Evolutionary conservation across 2,113 vertebrate species (phyloP), one percentile per base, ranked within the genome.

Genomic region (Aramus guarauna): DNA sequence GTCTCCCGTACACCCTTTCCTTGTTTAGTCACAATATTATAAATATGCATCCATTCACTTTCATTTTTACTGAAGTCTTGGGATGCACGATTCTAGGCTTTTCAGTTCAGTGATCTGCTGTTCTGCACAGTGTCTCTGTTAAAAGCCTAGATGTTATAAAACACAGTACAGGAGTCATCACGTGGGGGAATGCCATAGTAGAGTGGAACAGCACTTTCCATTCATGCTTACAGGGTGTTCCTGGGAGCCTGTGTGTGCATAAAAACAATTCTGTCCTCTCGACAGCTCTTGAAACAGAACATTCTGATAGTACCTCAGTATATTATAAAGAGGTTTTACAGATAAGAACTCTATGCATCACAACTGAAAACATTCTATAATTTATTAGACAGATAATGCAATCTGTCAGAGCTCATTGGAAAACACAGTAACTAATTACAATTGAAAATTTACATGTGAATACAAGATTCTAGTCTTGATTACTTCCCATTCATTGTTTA

Each of bases 181-280:
- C 0, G 1, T 10, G 4, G 9, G 37, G 52, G 32, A 80, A 50
- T 27, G n/a, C 8, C 20, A 15, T 9, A 2, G 0, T 17, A 36
- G 48, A 60, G 66, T 43, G 66, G 72, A 77, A 9, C 4, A 32
- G 58, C 2, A 0, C 58, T 67, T 52, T 45, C 48, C 24, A 10
- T 24, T 60, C 1, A 0, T 64, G 60, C 39, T 87, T 59, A 5
- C 34, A 19, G 34, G 21, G 4, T 59, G 23, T 62, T 84, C n/a
- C 62, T 80, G 53, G 52, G 47, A 78, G 34, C 41, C 17, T 60
- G 14, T 29, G 43, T 32, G 32, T 24, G n/a, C 23, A 4, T 36
- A n/a, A 30, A 82, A 87, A 7, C 21, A 52, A 4, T 48, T 43
- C 72, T 85, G 22, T 68, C 26, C 15, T 60, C n/a, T 43, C 39